Percentiles rank a stretch among this genome's conserved stretches.
These are phyloP conservation scores for Petrolisthes cinctipes DNA, from an alignment of 2,888 invertebrate species.

Conservation along the genomic window DNA sequence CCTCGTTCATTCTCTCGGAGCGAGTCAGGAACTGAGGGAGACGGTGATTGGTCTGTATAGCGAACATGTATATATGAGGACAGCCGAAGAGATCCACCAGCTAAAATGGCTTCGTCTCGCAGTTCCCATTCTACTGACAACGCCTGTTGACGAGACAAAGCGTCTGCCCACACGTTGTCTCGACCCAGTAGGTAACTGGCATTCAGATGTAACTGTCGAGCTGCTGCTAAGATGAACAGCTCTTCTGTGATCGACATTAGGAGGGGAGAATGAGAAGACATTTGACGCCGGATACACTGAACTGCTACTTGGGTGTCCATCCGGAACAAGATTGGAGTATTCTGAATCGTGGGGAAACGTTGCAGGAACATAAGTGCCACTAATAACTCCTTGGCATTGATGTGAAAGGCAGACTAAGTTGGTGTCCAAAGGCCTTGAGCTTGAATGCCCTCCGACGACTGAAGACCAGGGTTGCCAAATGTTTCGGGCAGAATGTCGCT, in stretches of 20 bases:
- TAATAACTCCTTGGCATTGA: neutral
- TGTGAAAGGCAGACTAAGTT: neutral
- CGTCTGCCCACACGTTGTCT: neutral
- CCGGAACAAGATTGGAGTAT: neutral
- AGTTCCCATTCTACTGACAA: neutral
- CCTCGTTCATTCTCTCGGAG: too few relatives aligned
- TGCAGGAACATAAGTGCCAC: neutral
- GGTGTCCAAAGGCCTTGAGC: neutral
- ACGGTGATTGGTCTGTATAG: too few relatives aligned
- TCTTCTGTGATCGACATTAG: neutral
- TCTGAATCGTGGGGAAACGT: neutral
- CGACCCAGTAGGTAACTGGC: neutral
- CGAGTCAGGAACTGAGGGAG: too few relatives aligned
- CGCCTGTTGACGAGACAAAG: neutral
- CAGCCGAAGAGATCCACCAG: neutral
- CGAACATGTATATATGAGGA: neutral
- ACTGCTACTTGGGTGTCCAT: neutral
- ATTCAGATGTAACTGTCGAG: neutral
- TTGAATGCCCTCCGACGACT: neutral
- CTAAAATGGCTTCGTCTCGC: neutral
- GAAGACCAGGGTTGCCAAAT: neutral
- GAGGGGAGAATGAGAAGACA: neutral
- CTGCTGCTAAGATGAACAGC: neutral
- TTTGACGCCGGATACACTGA: neutral
- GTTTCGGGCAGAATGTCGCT: too few relatives aligned